phyloP scores from a whole-genome alignment of 2,888 invertebrate genomes.

The Lottia gigantea region DNA sequence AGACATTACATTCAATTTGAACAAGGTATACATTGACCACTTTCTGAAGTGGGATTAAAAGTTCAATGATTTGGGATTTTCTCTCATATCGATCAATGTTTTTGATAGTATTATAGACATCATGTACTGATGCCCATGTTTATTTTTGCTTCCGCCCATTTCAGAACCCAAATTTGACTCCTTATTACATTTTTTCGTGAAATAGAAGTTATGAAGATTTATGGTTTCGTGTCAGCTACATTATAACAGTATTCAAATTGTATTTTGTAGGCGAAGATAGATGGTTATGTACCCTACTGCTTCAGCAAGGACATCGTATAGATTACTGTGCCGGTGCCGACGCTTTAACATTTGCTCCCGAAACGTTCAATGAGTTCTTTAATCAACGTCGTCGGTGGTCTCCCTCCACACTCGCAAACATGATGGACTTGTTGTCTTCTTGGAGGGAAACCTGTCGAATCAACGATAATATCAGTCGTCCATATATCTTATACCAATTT shows the following conservation, averaged over 20 bases:
- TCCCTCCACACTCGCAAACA: conserved; percentile 65
- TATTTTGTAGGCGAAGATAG: conserved; percentile 62
- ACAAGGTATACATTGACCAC: conserved; percentile 75
- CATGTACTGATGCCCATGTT: no score
- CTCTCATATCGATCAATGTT: no score
- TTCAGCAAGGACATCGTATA: conserved; percentile 64
- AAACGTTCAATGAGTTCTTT: conserved; percentile 66
- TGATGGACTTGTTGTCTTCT: conserved; percentile 61
- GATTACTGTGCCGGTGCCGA: conserved; percentile 66
- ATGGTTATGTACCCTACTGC: conserved; percentile 64
- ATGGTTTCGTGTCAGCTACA: no score
- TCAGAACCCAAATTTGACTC: no score
- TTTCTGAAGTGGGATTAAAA: no score
- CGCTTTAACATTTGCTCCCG: conserved; percentile 64
- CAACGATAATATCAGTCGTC: conserved; percentile 63
- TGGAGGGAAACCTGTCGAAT: conserved; percentile 57
- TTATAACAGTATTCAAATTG: no score
- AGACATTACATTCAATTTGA: conserved; percentile 91
- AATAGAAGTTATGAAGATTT: no score
- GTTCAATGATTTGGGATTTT: no score
- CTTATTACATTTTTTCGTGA: no score
- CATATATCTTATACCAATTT: conserved; percentile 61
- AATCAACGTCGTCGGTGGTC: conserved; percentile 66
- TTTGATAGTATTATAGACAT: no score
- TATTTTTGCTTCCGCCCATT: no score